Evolutionary conservation across 2,113 vertebrate species (phyloP), one percentile per base, ranked within the genome.

Genomic region (Dascyllus trimaculatus): DNA sequence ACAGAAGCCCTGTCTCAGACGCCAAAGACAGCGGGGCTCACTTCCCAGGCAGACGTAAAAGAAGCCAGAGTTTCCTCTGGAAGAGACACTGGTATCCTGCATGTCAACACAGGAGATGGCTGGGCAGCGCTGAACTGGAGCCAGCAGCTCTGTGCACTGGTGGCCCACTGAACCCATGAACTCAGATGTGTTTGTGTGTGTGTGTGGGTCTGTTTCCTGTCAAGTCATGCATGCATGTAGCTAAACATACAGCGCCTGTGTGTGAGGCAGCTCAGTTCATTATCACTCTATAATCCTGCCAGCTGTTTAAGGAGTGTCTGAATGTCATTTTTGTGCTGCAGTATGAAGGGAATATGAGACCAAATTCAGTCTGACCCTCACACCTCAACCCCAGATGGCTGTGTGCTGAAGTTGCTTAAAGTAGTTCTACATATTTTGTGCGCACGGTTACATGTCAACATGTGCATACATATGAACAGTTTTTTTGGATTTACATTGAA

Each of bases 101-200:
- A 67, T 90, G 92, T 93, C 92, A 89, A 86, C 92, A 93, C 91
- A 89, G 89, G 90, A 92, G 80, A 86, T 67, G 72, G 57, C 84
- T 60, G 78, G 74, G 80, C 78, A 82, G 85, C 32, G 17, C 57
- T 53, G 78, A 76, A 70, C 75, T 17, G 49, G 53, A 81, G 82
- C 88, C 78, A 82, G 35, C 57, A 25, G 61, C 79, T 60, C 53
- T 82, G 69, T 51, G n/a, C 68, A 52, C 86, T 72, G 83, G 78
- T 88, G 88, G 84, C 90, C 91, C 79, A 86, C 80, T 93, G 88
- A 92, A 92, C 88, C 90, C 17, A 67, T 90, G 90, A 92, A 91
- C 90, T 66, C 70, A 26, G 22, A 85, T 35, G 64, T 69, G 65
- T 84, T 38, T 84, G 78, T 68, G 53, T 82, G 52, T 75, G 76